These are phyloP conservation scores for Leucoma salicis DNA, from an alignment of 2,888 invertebrate species.

Conservation along the genomic window DNA sequence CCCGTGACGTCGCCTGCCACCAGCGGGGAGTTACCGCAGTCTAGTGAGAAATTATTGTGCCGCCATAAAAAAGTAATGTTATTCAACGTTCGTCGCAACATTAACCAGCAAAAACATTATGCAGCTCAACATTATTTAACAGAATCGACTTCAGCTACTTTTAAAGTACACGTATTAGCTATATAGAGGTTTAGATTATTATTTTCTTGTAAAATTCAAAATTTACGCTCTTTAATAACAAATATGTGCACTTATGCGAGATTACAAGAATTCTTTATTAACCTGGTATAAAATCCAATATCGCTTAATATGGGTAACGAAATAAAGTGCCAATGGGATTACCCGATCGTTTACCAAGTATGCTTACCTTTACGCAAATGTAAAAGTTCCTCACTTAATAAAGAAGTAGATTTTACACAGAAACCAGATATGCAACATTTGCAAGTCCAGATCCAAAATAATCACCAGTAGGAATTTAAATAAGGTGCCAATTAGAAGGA, in stretches of 20 bases:
- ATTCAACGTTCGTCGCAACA: conserved; percentile 20
- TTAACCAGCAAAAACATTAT: conserved; percentile 25
- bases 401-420: conserved; percentile 68
- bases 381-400: conserved; percentile 70
- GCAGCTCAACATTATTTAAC: conserved; percentile 14
- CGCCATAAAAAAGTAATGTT: conserved; percentile 38
- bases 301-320: conserved; percentile 51
- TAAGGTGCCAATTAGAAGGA: conserved; percentile 74
- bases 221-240: conserved; percentile 49
- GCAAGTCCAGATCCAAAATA: conserved; percentile 60
- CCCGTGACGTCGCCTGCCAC: conserved; percentile 48
- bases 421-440: conserved; percentile 60
- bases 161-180: background rate
- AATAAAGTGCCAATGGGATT: conserved; percentile 62
- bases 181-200: background rate
- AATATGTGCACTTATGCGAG: conserved; percentile 51
- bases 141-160: too few relatives aligned
- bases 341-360: conserved; percentile 58
- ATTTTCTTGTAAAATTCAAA: conserved; percentile 43
- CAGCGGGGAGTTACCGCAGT: conserved; percentile 56
- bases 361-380: conserved; percentile 61
- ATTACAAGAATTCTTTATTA: conserved; percentile 46
- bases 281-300: conserved; percentile 26
- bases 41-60: conserved; percentile 44
- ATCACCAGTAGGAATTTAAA: conserved; percentile 68